Evolutionary conservation across 2,888 invertebrate species (phyloP).

Genomic region (Platycheirus rosarum): DNA sequence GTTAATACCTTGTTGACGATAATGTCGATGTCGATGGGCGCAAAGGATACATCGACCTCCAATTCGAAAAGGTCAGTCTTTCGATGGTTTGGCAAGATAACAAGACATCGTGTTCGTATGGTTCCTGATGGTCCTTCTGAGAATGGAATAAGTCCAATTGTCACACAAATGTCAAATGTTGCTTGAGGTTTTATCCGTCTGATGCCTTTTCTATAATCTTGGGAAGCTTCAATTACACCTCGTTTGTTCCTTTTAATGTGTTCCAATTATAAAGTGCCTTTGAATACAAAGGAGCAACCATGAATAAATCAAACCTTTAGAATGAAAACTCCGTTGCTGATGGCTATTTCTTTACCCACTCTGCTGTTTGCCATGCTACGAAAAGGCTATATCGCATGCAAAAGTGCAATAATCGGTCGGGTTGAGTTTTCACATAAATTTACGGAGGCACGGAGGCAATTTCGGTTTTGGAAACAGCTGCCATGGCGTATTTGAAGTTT

Average conservation of each 20-base stretch:
- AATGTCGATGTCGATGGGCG: constrained; percentile 28
- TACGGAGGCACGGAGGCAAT: constrained; percentile 46
- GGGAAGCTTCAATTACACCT: constrained; percentile 49
- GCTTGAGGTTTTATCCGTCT: constrained; percentile 22
- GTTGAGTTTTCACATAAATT: constrained; percentile 39
- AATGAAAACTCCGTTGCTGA: constrained; percentile 24
- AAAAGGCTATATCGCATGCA: constrained; percentile 60
- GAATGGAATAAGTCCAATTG: constrained; percentile 34
- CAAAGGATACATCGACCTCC: constrained; percentile 54
- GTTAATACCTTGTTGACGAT: constrained; percentile 59
- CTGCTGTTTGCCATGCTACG: background rate
- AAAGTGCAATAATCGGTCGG: constrained; percentile 60
- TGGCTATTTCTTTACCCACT: background rate
- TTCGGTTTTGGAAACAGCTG: constrained; percentile 55
- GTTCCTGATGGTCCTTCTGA: constrained; percentile 26
- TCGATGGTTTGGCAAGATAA: constrained; percentile 49
- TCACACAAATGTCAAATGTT: constrained; percentile 44
- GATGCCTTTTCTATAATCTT: background rate
- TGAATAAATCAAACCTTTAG: constrained; percentile 61
- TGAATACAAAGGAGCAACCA: background rate
- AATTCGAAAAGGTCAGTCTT: constrained; percentile 30
- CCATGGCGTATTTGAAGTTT: constrained; percentile 28
- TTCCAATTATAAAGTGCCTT: background rate
- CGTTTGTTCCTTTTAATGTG: constrained; percentile 35
- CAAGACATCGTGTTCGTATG: constrained; percentile 31